Base-by-base conservation (phyloP, 2,113 vertebrate genomes). In the Ahaetulla prasina region DNA sequence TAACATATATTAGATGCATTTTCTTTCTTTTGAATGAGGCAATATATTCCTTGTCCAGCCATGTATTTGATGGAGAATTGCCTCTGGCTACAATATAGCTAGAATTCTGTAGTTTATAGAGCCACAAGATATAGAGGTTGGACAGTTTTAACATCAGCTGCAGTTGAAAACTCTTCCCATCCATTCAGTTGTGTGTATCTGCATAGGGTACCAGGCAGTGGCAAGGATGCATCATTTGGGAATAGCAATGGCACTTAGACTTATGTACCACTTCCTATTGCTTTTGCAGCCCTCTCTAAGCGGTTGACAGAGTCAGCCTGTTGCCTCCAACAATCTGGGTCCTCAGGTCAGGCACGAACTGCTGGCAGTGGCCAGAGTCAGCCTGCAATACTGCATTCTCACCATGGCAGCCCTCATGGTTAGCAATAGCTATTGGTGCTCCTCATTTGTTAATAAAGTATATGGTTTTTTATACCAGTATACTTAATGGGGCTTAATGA, bases 141-240 rank as follows among this genome's bases (percentile, higher is more conserved):
- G 86, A 52, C 1, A 68, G 8, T 1, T n/a, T 94, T 95, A 85
- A 80, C 35, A 87, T 89, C 84, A 92, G 30, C 92, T 91, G 52
- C 43, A 91, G 47, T 14, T 14, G 85, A 30, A 90, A 47, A 93
- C 0, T 1, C 84, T 92, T 92, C 27, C 39, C 23, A 92, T 1
- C 8, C 2, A 43, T 92, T 92, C 6, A 92, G 2, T 18, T 55
- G 2, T 87, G 22, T 89, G 91, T 27, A 39, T 89, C 3, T 47
- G 14, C 30, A 63, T 45, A 45, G 39, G 74, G 30, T 55, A 47
- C 14, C 14, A 8, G 68, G 2, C n/a, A 39, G n/a, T 74, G 8
- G n/a, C n/a, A 39, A 20, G 16, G 68, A 39, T 39, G 68, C 16
- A 74, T 74, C n/a, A 39, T 39, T 74, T 74, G n/a, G 18, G n/a